These are phyloP conservation scores for Eulemur macaco DNA, from an alignment of 2,113 vertebrate species.

Conservation along the genomic window DNA sequence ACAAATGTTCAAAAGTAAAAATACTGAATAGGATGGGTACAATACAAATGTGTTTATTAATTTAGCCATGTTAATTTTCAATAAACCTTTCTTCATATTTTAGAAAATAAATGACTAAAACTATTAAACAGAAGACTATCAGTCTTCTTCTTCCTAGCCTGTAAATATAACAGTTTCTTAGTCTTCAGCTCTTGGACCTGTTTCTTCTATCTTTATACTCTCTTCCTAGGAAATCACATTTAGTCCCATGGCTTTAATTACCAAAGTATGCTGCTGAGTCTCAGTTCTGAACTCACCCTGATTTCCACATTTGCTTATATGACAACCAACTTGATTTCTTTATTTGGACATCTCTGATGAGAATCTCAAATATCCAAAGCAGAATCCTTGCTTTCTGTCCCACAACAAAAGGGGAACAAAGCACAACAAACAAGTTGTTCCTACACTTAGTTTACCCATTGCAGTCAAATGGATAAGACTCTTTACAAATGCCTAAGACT, in stretches of 20 bases:
- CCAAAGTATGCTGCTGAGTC: neutral
- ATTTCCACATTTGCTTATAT: neutral
- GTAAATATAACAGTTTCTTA: neutral
- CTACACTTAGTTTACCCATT: neutral
- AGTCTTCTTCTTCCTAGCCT: neutral
- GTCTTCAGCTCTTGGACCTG: neutral
- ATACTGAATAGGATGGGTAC: neutral
- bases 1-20: neutral
- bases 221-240: neutral
- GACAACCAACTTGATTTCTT: neutral
- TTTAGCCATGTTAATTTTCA: neutral
- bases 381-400: neutral
- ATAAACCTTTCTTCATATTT: neutral
- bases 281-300: neutral
- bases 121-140: neutral
- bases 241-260: neutral
- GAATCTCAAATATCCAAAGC: neutral
- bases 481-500: neutral
- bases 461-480: neutral
- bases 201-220: neutral
- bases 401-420: neutral
- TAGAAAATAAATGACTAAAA: constrained; percentile 34
- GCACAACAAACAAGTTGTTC: neutral
- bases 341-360: neutral
- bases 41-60: neutral